phyloP scores from a whole-genome alignment of 2,797 vertebrate species.

The Halcyon leucocephala region DNA sequence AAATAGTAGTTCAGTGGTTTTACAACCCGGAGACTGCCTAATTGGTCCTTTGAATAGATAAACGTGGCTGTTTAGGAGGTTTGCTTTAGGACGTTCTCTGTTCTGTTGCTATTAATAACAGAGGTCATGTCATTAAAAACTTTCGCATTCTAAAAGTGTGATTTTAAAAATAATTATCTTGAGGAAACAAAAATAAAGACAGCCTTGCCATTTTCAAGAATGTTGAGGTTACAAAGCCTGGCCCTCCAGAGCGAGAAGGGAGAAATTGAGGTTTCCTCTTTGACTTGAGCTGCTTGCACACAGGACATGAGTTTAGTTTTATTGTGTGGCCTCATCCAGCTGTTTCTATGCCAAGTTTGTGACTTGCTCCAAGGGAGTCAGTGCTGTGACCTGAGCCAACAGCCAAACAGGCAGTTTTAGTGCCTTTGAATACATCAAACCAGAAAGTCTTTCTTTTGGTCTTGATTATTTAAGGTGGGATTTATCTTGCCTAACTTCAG shows the following conservation, averaged over 20 bases:
- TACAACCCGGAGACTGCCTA: conserved; percentile 36
- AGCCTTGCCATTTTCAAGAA: neutral
- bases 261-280: neutral
- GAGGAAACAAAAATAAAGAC: neutral
- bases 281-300: neutral
- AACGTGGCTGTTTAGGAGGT: conserved; percentile 32
- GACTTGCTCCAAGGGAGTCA: neutral
- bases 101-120: conserved; percentile 28
- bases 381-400: neutral
- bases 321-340: neutral
- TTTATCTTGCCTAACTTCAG: neutral
- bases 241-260: neutral
- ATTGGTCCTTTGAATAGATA: conserved; percentile 63
- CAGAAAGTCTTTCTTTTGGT: neutral
- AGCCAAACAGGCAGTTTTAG: neutral
- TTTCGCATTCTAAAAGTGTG: neutral
- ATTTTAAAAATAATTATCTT: neutral
- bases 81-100: neutral
- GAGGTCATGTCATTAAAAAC: conserved; percentile 3
- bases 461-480: neutral
- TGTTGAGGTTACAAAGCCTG: neutral
- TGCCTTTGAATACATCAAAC: neutral
- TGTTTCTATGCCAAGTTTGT: neutral
- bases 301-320: neutral
- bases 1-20: conserved; percentile 39